These are phyloP conservation scores for Benthochromis sp. DNA, from an alignment of 2,113 vertebrate species.

Conservation along the genomic window DNA sequence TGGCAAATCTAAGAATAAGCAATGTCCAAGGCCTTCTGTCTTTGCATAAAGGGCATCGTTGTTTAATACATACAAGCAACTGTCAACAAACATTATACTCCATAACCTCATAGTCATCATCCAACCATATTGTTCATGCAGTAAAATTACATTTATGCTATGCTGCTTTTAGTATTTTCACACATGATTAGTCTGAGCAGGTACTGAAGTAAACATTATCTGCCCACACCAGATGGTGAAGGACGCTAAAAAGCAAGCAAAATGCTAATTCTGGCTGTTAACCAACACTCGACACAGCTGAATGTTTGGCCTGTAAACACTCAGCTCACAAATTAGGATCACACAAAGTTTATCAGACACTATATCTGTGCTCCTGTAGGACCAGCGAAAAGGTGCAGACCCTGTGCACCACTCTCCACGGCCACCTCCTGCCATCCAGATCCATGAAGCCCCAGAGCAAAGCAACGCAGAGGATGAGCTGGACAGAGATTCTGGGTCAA, in stretches of 20 bases:
- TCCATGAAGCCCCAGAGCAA: background rate
- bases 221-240: background rate
- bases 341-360: background rate
- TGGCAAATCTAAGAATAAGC: background rate
- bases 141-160: background rate
- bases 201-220: background rate
- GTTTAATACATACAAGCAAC: background rate
- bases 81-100: background rate
- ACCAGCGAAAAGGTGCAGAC: background rate
- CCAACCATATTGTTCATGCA: conserved; percentile 13
- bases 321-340: background rate
- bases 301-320: background rate
- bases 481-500: conserved; percentile 60
- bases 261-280: background rate
- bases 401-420: background rate
- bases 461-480: conserved; percentile 43
- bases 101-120: background rate
- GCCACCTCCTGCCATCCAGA: background rate
- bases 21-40: conserved; percentile 15
- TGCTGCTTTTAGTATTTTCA: background rate
- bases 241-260: background rate
- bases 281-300: background rate
- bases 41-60: background rate
- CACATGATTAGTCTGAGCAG: background rate
- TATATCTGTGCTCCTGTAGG: background rate